phyloP scores from a whole-genome alignment of 2,888 invertebrate species.

The Ptychoptera albimana region DNA sequence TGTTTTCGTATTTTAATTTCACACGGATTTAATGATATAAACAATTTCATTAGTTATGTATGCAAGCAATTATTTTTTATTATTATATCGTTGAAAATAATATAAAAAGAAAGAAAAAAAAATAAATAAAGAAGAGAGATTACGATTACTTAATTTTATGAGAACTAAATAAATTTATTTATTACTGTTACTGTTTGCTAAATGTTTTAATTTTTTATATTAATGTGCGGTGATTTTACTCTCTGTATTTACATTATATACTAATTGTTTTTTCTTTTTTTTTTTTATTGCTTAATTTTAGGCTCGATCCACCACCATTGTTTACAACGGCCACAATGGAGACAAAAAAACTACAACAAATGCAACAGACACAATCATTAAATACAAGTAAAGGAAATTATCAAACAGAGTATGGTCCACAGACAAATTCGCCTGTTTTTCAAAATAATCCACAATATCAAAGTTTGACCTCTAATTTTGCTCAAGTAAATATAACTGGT shows the following conservation, averaged over 20 bases:
- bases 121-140: not conserved
- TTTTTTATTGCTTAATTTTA: constrained; percentile 22
- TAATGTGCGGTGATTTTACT: not conserved
- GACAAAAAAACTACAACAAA: constrained; percentile 40
- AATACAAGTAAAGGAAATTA: constrained; percentile 31
- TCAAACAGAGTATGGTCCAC: constrained; percentile 36
- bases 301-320: constrained; percentile 56
- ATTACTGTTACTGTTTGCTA: constrained; percentile 10
- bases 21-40: not conserved
- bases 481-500: constrained; percentile 12
- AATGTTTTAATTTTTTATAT: not conserved
- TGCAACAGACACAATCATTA: constrained; percentile 26
- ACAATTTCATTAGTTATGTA: too few species aligned
- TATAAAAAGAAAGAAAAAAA: not conserved
- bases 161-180: not conserved
- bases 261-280: constrained; percentile 1
- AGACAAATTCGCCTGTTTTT: constrained; percentile 35
- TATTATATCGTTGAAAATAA: too few species aligned
- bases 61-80: too few species aligned
- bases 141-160: not conserved
- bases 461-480: constrained; percentile 13
- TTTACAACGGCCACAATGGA: constrained; percentile 48
- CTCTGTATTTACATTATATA: not conserved
- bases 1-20: too few species aligned
- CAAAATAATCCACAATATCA: constrained; percentile 17